Conservation (phyloP, 2,797 vertebrate species). For the Cossypha heuglini region DNA sequence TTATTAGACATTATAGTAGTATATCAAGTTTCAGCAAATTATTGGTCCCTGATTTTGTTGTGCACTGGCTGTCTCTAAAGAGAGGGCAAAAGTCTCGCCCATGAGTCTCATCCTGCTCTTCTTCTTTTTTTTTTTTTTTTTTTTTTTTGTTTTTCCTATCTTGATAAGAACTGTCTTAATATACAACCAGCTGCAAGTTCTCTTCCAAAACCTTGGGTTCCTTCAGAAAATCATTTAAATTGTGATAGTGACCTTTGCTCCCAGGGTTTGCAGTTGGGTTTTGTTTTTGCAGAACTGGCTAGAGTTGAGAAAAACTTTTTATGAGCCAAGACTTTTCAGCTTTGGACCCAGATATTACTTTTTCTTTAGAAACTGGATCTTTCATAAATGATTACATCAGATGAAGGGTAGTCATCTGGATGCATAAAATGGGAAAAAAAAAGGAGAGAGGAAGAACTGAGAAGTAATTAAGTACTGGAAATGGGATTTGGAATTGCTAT, state of each 20-base stretch:
- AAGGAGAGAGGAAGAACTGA: neutral
- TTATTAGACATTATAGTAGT: neutral
- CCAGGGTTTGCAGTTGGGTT: neutral
- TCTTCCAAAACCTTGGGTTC: neutral
- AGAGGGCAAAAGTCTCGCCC: neutral
- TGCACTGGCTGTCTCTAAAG: neutral
- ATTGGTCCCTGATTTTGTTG: neutral
- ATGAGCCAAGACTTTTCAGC: neutral
- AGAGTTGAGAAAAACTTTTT: neutral
- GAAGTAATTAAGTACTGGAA: slow-evolving; percentile 51
- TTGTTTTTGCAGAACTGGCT: neutral
- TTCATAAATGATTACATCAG: slow-evolving; percentile 1
- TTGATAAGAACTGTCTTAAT: neutral
- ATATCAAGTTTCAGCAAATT: neutral
- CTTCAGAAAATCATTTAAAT: neutral
- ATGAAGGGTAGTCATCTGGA: neutral
- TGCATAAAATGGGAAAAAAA: neutral
- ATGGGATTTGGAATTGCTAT: slow-evolving; percentile 29
- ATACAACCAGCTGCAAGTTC: neutral
- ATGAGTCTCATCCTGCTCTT: neutral
- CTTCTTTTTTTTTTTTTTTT: neutral
- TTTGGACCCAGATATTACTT: neutral
- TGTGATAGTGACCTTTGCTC: neutral
- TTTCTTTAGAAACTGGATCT: neutral
- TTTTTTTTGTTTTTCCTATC: neutral